phyloP scores from a whole-genome alignment of 2,888 invertebrate species.

The Eupithecia inturbata region DNA sequence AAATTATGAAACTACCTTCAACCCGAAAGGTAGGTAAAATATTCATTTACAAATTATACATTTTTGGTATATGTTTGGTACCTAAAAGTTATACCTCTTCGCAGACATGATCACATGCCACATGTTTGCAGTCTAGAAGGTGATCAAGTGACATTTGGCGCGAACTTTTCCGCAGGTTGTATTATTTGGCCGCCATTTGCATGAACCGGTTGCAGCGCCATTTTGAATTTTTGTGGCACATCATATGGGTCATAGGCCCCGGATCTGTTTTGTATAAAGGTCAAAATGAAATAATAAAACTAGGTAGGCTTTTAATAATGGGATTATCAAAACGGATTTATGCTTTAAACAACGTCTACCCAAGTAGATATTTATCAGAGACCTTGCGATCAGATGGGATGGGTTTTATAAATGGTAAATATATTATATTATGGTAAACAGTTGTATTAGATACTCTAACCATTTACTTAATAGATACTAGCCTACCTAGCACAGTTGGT shows the following conservation, averaged over 20 bases:
- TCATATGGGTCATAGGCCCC: conserved; percentile 41
- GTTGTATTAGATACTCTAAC: too few species aligned
- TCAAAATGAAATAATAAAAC: conserved; percentile 3
- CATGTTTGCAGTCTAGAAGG: conserved; percentile 59
- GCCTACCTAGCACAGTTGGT: neutral
- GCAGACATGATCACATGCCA: neutral
- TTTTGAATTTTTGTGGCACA: conserved; percentile 50
- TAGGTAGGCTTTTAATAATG: neutral
- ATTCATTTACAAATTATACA: neutral
- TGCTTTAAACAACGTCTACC: neutral
- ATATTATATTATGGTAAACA: too few species aligned
- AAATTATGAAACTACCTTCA: neutral
- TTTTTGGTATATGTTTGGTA: neutral
- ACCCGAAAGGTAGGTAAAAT: neutral
- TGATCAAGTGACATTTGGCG: conserved; percentile 77
- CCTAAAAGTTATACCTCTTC: neutral
- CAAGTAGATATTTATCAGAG: neutral
- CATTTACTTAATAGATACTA: too few species aligned
- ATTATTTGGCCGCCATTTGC: conserved; percentile 56
- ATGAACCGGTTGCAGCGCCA: conserved; percentile 65
- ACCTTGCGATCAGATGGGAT: too few species aligned
- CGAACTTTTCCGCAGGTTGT: conserved; percentile 62
- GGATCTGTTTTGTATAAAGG: conserved; percentile 17
- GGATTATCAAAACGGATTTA: neutral
- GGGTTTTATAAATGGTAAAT: too few species aligned